A percentile compares a stretch with the other conserved stretches of the same genome.
phyloP scores from a whole-genome alignment of 2,888 invertebrate species.

The Hetaerina titia region DNA sequence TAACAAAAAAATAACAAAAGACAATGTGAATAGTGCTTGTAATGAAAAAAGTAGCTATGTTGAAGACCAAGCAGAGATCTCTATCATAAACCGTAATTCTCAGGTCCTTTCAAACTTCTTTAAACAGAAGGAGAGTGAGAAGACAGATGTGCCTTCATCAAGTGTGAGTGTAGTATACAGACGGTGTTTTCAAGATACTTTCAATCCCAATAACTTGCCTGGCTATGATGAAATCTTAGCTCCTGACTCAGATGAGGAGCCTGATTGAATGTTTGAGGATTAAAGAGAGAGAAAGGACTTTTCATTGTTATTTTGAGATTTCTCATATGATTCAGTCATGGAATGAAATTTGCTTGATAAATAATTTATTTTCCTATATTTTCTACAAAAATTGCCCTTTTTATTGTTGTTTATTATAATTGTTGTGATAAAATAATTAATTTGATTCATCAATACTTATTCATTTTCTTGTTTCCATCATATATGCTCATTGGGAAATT shows the following conservation, averaged over 20 bases:
- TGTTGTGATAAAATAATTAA: not conserved
- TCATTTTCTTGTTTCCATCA: not conserved
- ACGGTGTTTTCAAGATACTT: constrained; percentile 87
- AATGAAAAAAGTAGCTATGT: constrained; percentile 67
- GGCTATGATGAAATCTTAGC: constrained; percentile 82
- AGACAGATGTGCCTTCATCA: constrained; percentile 76
- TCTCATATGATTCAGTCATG: not conserved
- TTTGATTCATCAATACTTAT: not conserved
- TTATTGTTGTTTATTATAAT: not conserved
- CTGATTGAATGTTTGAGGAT: not conserved
- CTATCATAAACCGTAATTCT: not conserved
- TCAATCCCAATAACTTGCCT: constrained; percentile 80
- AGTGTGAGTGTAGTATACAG: constrained; percentile 84
- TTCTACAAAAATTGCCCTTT: not conserved
- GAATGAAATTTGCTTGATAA: not conserved
- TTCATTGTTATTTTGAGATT: not conserved
- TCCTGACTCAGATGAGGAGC: constrained; percentile 85
- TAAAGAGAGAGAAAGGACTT: not conserved
- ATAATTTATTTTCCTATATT: constrained; percentile 1
- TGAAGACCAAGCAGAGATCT: constrained; percentile 52
- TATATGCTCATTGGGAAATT: not conserved
- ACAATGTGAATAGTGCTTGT: constrained; percentile 70
- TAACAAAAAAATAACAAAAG: not conserved
- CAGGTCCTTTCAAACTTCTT: not conserved
- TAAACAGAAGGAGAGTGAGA: not conserved